Evolutionary conservation across 2,888 invertebrate species (phyloP).

Genomic region (Cacoxenus indagator): DNA sequence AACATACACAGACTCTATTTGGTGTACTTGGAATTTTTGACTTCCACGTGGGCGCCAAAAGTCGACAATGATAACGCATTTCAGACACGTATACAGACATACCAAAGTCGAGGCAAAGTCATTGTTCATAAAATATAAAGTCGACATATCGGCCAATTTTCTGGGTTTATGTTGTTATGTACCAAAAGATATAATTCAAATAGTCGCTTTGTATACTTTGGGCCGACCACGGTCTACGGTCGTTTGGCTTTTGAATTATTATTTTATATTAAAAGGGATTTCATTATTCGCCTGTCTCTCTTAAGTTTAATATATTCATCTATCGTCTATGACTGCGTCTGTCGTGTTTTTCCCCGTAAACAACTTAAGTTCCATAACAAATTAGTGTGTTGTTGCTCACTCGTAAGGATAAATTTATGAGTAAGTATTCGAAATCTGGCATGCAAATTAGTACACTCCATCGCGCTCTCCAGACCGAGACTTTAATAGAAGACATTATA

Average conservation of each 20-base stretch:
- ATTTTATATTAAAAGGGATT: not conserved
- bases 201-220: not conserved
- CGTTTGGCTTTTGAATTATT: not conserved
- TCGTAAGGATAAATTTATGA: no score
- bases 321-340: not conserved
- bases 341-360: not conserved
- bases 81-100: conserved; percentile 2
- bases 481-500: no score
- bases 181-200: not conserved
- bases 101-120: not conserved
- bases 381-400: no score
- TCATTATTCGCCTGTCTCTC: not conserved
- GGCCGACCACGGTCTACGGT: not conserved
- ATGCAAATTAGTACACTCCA: no score
- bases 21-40: no score
- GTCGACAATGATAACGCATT: no score
- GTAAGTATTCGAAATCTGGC: no score
- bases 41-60: no score
- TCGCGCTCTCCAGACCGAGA: no score
- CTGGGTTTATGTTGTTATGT: not conserved
- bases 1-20: no score
- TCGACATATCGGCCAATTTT: not conserved
- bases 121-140: not conserved
- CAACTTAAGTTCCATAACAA: no score
- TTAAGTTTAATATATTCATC: not conserved